Percentiles rank a stretch among this genome's conserved stretches.
phyloP scores from a whole-genome alignment of 1,140 invertebrate species.

The Neodiprion pinetum region DNA sequence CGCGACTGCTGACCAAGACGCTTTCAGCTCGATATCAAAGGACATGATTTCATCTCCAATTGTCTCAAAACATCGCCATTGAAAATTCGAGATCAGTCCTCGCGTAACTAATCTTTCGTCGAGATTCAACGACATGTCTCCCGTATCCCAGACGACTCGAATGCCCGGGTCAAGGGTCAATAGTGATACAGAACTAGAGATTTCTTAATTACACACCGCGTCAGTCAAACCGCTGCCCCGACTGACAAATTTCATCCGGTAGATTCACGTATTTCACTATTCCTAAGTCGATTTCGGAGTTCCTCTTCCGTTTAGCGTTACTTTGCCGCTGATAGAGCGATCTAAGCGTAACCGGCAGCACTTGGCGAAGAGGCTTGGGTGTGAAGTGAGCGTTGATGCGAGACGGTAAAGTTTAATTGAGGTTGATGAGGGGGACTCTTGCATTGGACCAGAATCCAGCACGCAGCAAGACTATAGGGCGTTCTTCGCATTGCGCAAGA shows the following conservation, averaged over 20 bases:
- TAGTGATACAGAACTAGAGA: neutral
- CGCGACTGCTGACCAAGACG: neutral
- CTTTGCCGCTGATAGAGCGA: neutral
- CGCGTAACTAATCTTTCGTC: neutral
- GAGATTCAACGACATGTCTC: neutral
- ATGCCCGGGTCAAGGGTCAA: conserved; percentile 3
- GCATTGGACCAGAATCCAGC: conserved; percentile 63
- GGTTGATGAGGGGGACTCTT: conserved; percentile 63
- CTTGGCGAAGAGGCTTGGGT: conserved; percentile 45
- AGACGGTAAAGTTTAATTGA: conserved; percentile 62
- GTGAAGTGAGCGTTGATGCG: conserved; percentile 53
- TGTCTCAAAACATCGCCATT: neutral
- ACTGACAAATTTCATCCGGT: neutral
- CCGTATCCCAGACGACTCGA: neutral
- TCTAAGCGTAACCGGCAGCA: neutral
- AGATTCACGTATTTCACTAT: neutral
- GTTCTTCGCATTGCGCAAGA: neutral
- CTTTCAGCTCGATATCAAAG: neutral
- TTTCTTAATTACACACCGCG: neutral
- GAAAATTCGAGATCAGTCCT: neutral
- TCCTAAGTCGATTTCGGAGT: neutral
- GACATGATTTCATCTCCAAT: neutral
- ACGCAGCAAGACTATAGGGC: conserved; percentile 42
- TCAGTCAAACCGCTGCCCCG: neutral
- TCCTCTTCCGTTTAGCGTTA: neutral